Evolutionary conservation across 2,888 invertebrate genomes (phyloP).

Genomic region (Pseudoips prasinana): DNA sequence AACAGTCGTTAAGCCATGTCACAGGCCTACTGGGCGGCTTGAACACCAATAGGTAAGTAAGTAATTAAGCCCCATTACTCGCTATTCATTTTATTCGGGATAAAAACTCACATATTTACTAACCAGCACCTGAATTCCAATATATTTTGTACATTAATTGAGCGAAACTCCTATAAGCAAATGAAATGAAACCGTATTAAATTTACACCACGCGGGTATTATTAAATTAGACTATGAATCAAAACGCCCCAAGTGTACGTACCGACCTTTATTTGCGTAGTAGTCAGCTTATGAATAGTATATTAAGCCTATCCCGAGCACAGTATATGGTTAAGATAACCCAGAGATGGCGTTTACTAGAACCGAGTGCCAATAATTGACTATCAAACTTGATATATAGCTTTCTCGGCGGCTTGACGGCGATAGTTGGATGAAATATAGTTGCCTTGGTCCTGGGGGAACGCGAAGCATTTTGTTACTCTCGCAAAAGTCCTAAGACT

Average conservation of each 20-base stretch:
- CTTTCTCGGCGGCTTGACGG: constrained; percentile 64
- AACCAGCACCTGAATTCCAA: too few species aligned
- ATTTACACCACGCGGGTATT: constrained; percentile 40
- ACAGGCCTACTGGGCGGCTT: too few species aligned
- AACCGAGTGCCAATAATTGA: constrained; percentile 77
- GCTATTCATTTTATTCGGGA: too few species aligned
- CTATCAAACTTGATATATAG: constrained; percentile 79
- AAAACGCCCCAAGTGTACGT: constrained; percentile 40
- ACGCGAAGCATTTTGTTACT: constrained; percentile 54
- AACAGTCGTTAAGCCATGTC: too few species aligned
- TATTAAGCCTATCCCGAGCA: constrained; percentile 53
- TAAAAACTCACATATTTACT: too few species aligned
- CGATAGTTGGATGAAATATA: constrained; percentile 74
- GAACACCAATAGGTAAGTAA: too few species aligned
- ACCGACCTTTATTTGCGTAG: constrained; percentile 46
- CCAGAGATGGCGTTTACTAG: constrained; percentile 63
- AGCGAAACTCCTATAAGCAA: too few species aligned
- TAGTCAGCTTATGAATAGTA: constrained; percentile 57
- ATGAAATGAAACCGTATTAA: constrained; percentile 33
- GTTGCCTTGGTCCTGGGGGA: constrained; percentile 53
- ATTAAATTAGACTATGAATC: constrained; percentile 51
- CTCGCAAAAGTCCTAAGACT: constrained; percentile 43
- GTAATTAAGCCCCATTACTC: too few species aligned
- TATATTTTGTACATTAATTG: too few species aligned
- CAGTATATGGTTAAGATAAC: constrained; percentile 57